Evolutionary conservation across 2,797 vertebrate genomes (phyloP), one percentile per base, ranked within the genome.

Genomic region (Tinamus major): DNA sequence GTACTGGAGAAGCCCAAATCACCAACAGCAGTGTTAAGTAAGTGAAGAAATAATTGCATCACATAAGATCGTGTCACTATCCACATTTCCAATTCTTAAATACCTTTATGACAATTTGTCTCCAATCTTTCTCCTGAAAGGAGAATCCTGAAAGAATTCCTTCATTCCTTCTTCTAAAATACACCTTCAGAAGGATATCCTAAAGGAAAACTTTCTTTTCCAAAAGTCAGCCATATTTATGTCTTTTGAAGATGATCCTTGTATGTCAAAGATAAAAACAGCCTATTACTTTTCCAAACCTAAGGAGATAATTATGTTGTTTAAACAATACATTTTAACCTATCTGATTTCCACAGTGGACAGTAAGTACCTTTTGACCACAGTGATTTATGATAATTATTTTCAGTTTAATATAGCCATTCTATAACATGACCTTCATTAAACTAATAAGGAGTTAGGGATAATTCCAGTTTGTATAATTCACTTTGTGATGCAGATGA

Each of bases 351-450:
- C 89, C 79, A 85, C n/a, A 18, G 65, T 79, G 53, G n/a, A 78
- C 33, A 15, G 6, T 65, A 87, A 35, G 39, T 65, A 80, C 39
- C 35, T 85, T 93, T 87, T 85, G 68, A 83, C 72, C 92, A 75
- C 13, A 70, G 68, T 79, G 37, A 65, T 72, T 78, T 80, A 69
- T 77, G 13, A n/a, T 85, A 53, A 95, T 68, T 20, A 80, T 62
- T 90, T 94, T 90, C 68, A 75, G 23, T 92, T 86, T 82, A 85
- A 82, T 71, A 39, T 16, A 58, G 3, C 12, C 85, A 68, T 85
- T 87, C 49, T 46, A 59, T 78, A 83, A 63, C 7, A 90, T 87
- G 59, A 94, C 72, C 69, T 90, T 94, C 68, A 85, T 31, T 90
- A 62, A 89, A 46, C 16, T 92, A 90, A 89, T 31, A 70, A 56